Percentiles rank a stretch among this genome's conserved stretches.
Evolutionary conservation across 2,888 invertebrate genomes (phyloP).

Genomic region (Acanthacorydalis orientalis): DNA sequence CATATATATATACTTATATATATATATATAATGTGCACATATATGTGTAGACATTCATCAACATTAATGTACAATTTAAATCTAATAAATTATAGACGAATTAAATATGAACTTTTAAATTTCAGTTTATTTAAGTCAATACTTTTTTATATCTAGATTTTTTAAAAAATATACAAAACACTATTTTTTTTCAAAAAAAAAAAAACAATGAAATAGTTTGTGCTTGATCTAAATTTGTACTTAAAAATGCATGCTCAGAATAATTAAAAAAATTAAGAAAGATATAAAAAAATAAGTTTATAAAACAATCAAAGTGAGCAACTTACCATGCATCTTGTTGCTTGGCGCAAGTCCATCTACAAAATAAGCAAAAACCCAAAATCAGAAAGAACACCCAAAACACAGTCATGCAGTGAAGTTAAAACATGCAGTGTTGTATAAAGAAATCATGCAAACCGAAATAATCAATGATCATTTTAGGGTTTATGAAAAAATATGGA

Average conservation of each 20-base stretch:
- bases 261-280: constrained; percentile 8
- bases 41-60: too few relatives aligned
- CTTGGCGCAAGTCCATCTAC: constrained; percentile 32
- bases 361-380: constrained; percentile 22
- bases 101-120: too few relatives aligned
- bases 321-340: constrained; percentile 31
- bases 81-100: too few relatives aligned
- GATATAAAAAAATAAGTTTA: not conserved
- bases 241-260: constrained; percentile 6
- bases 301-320: constrained; percentile 7
- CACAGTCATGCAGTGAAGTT: not conserved
- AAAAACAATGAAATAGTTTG: not conserved
- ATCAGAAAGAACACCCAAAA: constrained; percentile 12
- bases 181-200: not conserved
- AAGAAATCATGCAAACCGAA: too few relatives aligned
- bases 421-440: too few relatives aligned
- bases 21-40: too few relatives aligned
- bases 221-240: not conserved
- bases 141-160: too few relatives aligned
- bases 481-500: too few relatives aligned
- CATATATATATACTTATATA: too few relatives aligned
- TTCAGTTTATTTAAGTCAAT: too few relatives aligned
- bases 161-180: not conserved
- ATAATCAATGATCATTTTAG: too few relatives aligned
- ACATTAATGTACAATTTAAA: too few relatives aligned